Evolutionary conservation across 1,140 invertebrate species (phyloP), one percentile per base, ranked within the genome.

Genomic region (Drosophila persimilis): DNA sequence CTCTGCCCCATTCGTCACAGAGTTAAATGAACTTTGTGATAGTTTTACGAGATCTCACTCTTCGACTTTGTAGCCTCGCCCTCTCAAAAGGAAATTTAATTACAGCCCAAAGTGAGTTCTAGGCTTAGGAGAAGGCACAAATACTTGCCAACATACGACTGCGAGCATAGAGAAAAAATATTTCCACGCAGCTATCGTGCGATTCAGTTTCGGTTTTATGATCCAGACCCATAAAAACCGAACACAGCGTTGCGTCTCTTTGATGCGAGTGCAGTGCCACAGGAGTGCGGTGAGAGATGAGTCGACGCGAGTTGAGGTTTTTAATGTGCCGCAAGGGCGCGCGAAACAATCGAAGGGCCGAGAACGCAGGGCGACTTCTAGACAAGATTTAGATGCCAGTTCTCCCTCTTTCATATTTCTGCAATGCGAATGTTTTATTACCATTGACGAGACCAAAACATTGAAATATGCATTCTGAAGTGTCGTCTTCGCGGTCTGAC

Each of bases 381-480:
- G 77, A 85, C 81, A 85, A 85, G 80, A 85, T 85, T 81, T 85
- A 72, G 83, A 85, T 78, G 81, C 60, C 55, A 56, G 69, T 75
- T 78, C 46, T 62, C 60, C 29, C 55, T 58, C 57, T 53, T 80
- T 61, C 65, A 69, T 77, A 81, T 73, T 81, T 83, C 59, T 41
- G 72, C 71, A 74, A 70, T 78, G 78, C 77, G 69, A 77, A 78
- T 86, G 81, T 85, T 85, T 85, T 85, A 85, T 85, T 85, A 81
- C 81, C 81, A 81, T 77, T 56, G 46, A 67, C 58, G 58, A 77
- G 83, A 78, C 75, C 57, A 56, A 77, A 70, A 71, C 80, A 78
- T 88, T 85, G 83, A 88, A 85, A 88, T 85, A 88, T 85, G 80
- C 80, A 74, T 74, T 86, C 69, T 81, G 58, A 77, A 80, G 77